These are phyloP conservation scores for Tenebrosternarchus preto DNA, from an alignment of 2,113 vertebrate species.

Conservation along the genomic window DNA sequence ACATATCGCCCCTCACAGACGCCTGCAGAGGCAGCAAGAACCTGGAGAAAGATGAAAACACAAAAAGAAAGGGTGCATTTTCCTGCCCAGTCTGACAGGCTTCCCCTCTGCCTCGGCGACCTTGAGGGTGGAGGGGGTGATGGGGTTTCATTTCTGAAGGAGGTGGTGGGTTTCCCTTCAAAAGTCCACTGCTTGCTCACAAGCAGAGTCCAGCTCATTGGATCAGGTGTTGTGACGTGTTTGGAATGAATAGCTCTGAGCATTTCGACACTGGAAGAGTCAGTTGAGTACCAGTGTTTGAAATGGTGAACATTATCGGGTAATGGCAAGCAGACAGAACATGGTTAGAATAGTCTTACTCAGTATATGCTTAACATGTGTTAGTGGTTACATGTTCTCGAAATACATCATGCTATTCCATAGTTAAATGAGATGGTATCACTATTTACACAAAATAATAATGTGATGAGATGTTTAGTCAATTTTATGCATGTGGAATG, in stretches of 20 bases:
- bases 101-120: slow-evolving; percentile 50
- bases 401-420: not conserved
- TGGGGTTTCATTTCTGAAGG: slow-evolving; percentile 1
- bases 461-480: not conserved
- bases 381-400: too few species aligned
- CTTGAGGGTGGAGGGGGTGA: not conserved
- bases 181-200: not conserved
- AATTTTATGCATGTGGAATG: too few species aligned
- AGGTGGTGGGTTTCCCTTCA: not conserved
- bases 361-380: not conserved
- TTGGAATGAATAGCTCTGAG: not conserved
- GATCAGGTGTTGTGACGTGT: not conserved
- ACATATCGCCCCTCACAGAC: slow-evolving; percentile 1
- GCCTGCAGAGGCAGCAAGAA: not conserved
- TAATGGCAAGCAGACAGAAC: not conserved
- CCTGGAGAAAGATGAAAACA: not conserved
- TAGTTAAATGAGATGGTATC: too few species aligned
- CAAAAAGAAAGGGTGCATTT: not conserved
- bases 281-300: not conserved
- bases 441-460: too few species aligned
- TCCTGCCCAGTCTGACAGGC: not conserved
- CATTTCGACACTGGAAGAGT: not conserved
- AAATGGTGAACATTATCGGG: not conserved
- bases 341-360: not conserved
- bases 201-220: not conserved